Evolutionary conservation across 2,113 vertebrate genomes (phyloP).

Genomic region (Sturnus vulgaris): DNA sequence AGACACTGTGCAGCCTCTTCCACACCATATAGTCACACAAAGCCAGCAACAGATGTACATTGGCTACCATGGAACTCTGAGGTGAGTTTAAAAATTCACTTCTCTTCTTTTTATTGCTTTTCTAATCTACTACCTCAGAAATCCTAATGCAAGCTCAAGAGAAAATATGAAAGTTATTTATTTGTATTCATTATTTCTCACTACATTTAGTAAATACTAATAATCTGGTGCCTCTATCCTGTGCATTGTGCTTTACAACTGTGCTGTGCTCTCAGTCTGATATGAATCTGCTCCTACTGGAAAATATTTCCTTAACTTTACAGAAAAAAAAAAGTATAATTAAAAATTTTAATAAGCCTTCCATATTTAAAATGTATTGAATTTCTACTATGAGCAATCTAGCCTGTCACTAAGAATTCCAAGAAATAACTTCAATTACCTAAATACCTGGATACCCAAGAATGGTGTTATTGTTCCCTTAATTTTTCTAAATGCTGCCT

Average conservation of each 20-base stretch:
- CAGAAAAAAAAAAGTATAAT: neutral
- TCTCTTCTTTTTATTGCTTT: neutral
- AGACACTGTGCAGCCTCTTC: constrained; percentile 79
- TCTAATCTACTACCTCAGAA: neutral
- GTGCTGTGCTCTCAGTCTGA: neutral
- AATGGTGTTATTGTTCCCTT: neutral
- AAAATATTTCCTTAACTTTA: neutral
- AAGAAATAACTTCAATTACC: neutral
- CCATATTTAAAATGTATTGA: neutral
- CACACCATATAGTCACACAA: constrained; percentile 77
- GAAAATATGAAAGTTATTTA: neutral
- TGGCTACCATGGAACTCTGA: constrained; percentile 83
- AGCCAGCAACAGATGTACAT: constrained; percentile 81
- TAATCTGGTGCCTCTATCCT: neutral
- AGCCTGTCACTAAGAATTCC: neutral
- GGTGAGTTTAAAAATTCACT: constrained; percentile 69
- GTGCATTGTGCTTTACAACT: neutral
- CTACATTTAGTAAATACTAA: neutral
- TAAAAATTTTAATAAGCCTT: neutral
- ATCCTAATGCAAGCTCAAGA: neutral
- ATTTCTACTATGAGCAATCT: neutral
- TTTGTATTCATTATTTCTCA: neutral
- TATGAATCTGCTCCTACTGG: neutral
- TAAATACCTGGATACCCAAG: neutral
- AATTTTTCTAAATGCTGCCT: neutral